These are phyloP conservation scores for Crotalus adamanteus DNA, from an alignment of 2,797 vertebrate genomes.

Conservation along the genomic window DNA sequence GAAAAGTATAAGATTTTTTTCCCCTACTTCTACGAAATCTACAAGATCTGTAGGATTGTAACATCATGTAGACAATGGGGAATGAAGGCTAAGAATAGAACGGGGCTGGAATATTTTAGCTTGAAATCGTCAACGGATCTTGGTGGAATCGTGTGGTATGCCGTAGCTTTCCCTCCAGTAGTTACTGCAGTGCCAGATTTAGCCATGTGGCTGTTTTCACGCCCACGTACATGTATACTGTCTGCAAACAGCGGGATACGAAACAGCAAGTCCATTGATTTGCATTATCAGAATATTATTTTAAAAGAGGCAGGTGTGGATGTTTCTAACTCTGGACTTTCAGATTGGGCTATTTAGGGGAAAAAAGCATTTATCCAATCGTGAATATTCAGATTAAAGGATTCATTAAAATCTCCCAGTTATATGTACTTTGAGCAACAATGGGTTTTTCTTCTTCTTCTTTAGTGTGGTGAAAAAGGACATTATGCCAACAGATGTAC, in stretches of 20 bases:
- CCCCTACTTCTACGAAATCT: neutral
- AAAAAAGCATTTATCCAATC: no score
- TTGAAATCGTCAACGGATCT: neutral
- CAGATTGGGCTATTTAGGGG: neutral
- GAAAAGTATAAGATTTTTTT: neutral
- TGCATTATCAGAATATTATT: neutral
- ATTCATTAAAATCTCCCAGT: neutral
- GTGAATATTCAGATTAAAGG: neutral
- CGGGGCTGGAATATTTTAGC: neutral
- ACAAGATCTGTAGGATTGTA: neutral
- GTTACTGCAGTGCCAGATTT: neutral
- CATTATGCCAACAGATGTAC: constrained; percentile 99
- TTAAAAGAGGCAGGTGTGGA: neutral
- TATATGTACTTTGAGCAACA: neutral
- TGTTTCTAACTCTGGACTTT: neutral
- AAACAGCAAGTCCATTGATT: neutral
- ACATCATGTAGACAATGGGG: neutral
- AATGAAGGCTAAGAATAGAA: neutral
- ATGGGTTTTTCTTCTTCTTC: constrained; percentile 30
- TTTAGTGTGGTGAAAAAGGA: constrained; percentile 95
- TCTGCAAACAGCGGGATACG: neutral
- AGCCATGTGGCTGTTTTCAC: neutral
- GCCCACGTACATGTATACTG: neutral
- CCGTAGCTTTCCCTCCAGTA: neutral
- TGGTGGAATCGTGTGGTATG: neutral